phyloP scores from a whole-genome alignment of 2,888 invertebrate genomes.

The Atherix ibis region DNA sequence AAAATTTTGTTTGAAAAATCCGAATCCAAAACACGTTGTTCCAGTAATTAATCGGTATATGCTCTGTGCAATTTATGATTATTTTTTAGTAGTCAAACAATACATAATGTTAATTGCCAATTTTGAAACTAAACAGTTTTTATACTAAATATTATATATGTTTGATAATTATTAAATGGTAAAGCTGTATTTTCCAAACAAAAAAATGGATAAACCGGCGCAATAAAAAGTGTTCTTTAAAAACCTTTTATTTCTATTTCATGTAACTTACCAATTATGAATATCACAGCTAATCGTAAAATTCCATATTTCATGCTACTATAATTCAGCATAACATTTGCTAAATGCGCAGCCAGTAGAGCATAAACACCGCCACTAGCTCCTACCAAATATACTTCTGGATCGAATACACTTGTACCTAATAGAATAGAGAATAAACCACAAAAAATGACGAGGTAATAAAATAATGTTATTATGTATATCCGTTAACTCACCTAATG shows the following conservation, averaged over 20 bases:
- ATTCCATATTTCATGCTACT: conserved; percentile 93
- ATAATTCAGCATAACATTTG: conserved; percentile 89
- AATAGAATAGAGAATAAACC: conserved; percentile 31
- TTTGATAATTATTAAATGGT: no score
- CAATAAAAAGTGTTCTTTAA: no score
- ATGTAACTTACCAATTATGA: conserved; percentile 66
- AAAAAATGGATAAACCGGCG: neutral
- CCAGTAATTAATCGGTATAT: no score
- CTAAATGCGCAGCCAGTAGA: conserved; percentile 85
- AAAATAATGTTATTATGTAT: neutral
- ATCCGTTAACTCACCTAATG: conserved; percentile 28
- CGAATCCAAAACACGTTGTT: no score
- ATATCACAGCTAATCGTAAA: conserved; percentile 72
- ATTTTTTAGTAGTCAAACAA: no score
- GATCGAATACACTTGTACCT: conserved; percentile 86
- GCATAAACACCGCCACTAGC: conserved; percentile 98
- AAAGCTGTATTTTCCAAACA: no score
- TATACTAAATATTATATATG: no score
- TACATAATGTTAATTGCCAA: no score
- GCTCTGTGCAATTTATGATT: no score
- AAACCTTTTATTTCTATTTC: no score
- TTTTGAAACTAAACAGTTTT: no score
- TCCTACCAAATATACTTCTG: conserved; percentile 85
- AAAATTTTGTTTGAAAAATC: no score
- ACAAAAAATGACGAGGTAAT: neutral